Conservation (phyloP, 2,888 invertebrate genomes). For the Saturnia japonica region DNA sequence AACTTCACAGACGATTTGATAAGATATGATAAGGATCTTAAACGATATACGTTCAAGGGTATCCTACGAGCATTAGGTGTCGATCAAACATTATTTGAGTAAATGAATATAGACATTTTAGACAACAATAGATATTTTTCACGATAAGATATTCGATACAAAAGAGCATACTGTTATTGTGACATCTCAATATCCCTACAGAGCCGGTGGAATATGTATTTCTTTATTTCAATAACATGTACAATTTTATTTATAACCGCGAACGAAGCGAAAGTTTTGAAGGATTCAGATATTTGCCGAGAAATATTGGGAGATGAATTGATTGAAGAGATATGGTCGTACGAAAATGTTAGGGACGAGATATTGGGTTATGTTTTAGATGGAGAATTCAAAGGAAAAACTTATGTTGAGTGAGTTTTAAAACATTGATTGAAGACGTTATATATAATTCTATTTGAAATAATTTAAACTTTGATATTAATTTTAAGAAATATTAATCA, state of each 20-base stretch:
- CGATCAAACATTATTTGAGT: slow-evolving; percentile 39
- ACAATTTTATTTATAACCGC: slow-evolving; percentile 44
- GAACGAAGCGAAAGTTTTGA: slow-evolving; percentile 51
- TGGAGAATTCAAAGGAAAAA: slow-evolving; percentile 80
- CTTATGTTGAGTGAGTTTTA: slow-evolving; percentile 77
- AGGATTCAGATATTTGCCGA: slow-evolving; percentile 55
- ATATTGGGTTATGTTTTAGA: slow-evolving; percentile 78
- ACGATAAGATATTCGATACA: slow-evolving; percentile 51
- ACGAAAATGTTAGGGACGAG: slow-evolving; percentile 70
- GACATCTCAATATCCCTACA: slow-evolving; percentile 43
- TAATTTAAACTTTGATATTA: not conserved
- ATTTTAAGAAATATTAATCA: not conserved
- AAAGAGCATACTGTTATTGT: slow-evolving; percentile 35
- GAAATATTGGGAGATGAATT: slow-evolving; percentile 68
- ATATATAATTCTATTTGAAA: not conserved
- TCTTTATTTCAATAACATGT: slow-evolving; percentile 40
- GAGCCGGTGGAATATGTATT: slow-evolving; percentile 50
- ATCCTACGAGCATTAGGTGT: slow-evolving; percentile 36
- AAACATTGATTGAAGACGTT: not conserved
- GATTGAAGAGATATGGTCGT: slow-evolving; percentile 82
- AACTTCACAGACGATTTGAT: slow-evolving; percentile 34
- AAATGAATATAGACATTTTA: slow-evolving; percentile 41
- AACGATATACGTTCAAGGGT: slow-evolving; percentile 28
- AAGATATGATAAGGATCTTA: slow-evolving; percentile 36
- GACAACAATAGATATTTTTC: slow-evolving; percentile 31